A percentile compares a stretch with the other conserved stretches of the same genome.
phyloP scores from a whole-genome alignment of 2,888 invertebrate genomes.

The Leucophenga montana region DNA sequence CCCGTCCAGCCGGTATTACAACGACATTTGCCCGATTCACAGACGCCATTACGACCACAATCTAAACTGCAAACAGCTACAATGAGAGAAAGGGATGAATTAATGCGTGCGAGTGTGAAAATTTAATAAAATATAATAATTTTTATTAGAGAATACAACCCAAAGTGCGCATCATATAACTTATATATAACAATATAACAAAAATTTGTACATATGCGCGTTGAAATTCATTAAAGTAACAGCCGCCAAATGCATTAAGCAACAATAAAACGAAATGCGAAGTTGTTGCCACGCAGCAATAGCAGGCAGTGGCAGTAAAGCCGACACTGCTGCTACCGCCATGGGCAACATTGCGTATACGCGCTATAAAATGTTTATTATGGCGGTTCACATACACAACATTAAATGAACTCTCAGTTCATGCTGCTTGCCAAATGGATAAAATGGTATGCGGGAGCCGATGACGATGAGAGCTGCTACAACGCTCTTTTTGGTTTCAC shows the following conservation, averaged over 20 bases:
- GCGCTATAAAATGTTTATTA: constrained; percentile 29
- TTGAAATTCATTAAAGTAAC: constrained; percentile 56
- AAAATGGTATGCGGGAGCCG: no score
- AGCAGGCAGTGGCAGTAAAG: background rate
- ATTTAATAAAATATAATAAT: constrained; percentile 15
- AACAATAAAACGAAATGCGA: no score
- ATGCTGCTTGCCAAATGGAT: no score
- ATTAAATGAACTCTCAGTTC: no score
- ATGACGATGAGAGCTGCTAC: background rate
- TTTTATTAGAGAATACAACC: constrained; percentile 21
- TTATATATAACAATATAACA: constrained; percentile 4
- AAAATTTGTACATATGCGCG: constrained; percentile 37
- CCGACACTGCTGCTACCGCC: constrained; percentile 16
- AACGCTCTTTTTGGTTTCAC: no score
- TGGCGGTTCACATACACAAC: background rate
- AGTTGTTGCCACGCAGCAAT: no score
- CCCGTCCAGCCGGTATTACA: constrained; percentile 97
- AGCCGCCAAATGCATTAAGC: no score
- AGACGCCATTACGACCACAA: constrained; percentile 95
- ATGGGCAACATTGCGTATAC: constrained; percentile 26
- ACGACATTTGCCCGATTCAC: constrained; percentile 91
- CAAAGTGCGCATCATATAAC: background rate
- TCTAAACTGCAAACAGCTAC: constrained; percentile 92
- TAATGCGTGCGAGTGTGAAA: constrained; percentile 1
- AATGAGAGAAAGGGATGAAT: constrained; percentile 37